phyloP scores from a whole-genome alignment of 2,113 vertebrate genomes.

The Brachypodius melanocephalos region DNA sequence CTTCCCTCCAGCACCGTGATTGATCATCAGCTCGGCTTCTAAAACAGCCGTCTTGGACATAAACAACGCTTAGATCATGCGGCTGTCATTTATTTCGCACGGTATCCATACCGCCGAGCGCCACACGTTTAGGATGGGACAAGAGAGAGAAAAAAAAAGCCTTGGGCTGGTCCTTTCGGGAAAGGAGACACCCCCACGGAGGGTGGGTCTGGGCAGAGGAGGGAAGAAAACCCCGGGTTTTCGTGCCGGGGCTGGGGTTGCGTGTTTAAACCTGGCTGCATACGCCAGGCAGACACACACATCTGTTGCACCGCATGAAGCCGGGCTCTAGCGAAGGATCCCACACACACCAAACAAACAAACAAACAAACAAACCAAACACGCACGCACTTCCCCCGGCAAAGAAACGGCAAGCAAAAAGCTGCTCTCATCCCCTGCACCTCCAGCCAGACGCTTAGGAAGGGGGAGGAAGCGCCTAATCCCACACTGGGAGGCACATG shows the following conservation, averaged over 20 bases:
- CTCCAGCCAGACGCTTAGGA: background rate
- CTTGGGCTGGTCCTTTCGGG: background rate
- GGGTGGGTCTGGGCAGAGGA: background rate
- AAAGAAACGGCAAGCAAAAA: background rate
- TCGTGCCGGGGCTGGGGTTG: background rate
- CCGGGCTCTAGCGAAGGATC: background rate
- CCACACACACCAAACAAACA: background rate
- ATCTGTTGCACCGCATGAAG: constrained; percentile 62
- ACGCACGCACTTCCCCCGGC: background rate
- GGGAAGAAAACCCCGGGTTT: background rate
- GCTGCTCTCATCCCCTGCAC: background rate
- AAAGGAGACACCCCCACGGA: background rate
- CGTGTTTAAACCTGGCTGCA: background rate
- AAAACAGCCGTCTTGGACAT: background rate
- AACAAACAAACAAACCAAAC: background rate
- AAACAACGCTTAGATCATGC: background rate
- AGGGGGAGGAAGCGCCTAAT: background rate
- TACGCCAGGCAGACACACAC: background rate
- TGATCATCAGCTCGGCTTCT: background rate
- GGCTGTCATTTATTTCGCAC: background rate
- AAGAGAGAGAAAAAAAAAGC: background rate
- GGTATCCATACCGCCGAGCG: background rate
- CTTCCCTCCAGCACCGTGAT: background rate
- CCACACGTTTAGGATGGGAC: background rate
- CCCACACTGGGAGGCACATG: background rate